Conservation (phyloP, 2,797 vertebrate genomes). For the Rhodeus uyekii region DNA sequence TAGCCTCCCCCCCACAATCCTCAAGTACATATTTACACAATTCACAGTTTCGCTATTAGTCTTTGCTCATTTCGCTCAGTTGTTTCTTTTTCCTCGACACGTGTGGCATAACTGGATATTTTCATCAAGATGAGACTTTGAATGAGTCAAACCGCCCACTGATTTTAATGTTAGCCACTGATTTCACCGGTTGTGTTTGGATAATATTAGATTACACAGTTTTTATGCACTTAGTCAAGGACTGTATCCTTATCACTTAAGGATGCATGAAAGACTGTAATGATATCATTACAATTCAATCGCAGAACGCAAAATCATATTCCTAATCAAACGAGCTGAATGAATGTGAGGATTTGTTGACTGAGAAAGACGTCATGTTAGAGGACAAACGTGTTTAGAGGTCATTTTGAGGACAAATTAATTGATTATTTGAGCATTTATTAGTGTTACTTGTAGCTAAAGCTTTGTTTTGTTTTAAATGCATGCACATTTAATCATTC, state of each 20-base stretch:
- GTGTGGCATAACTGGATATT: neutral
- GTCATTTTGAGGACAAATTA: slow-evolving; percentile 32
- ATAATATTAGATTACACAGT: slow-evolving; percentile 4
- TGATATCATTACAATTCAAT: neutral
- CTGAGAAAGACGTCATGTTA: neutral
- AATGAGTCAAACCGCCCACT: slow-evolving; percentile 17
- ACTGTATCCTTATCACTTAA: neutral
- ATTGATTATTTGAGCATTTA: neutral
- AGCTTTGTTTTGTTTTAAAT: neutral
- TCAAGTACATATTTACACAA: neutral
- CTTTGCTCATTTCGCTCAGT: neutral
- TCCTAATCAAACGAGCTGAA: neutral
- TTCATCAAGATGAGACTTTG: slow-evolving; percentile 3
- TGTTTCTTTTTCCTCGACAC: neutral
- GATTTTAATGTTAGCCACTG: neutral
- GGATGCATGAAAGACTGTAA: neutral
- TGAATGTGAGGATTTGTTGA: neutral
- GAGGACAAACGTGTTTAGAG: slow-evolving; percentile 25
- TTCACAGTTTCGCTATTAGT: neutral
- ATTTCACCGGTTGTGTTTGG: neutral
- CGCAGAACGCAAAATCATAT: neutral
- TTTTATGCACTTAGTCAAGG: neutral
- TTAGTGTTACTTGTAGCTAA: neutral
- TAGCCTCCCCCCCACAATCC: neutral
- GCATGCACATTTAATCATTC: neutral